Evolutionary conservation across 2,888 invertebrate species (phyloP).

Genomic region (Drosophila emarginata): DNA sequence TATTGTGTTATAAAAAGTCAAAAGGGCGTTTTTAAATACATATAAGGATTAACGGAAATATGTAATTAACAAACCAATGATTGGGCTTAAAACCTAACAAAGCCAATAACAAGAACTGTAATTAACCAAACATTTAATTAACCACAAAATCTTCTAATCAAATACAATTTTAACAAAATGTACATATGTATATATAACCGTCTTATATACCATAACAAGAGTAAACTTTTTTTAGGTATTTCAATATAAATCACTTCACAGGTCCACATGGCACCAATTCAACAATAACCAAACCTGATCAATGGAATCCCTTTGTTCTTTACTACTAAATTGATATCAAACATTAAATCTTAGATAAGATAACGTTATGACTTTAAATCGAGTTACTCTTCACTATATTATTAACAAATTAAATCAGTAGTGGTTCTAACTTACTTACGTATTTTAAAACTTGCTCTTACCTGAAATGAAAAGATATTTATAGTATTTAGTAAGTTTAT

Average conservation of each 20-base stretch:
- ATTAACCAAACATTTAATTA: background rate
- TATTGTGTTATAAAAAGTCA: conserved; percentile 28
- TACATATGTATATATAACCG: too few species aligned
- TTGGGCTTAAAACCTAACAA: background rate
- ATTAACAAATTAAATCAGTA: background rate
- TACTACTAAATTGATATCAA: background rate
- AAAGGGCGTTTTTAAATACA: background rate
- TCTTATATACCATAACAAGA: too few species aligned
- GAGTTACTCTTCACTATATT: too few species aligned
- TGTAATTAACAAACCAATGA: background rate
- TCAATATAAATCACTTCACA: background rate
- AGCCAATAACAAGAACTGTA: too few species aligned
- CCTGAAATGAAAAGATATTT: background rate
- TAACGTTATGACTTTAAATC: background rate
- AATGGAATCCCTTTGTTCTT: background rate
- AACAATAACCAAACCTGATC: background rate
- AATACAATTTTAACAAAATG: too few species aligned
- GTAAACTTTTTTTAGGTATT: background rate
- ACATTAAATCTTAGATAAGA: background rate
- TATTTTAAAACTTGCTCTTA: background rate
- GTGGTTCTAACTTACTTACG: background rate
- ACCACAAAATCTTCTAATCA: background rate
- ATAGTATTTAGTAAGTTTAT: background rate
- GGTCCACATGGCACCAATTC: too few species aligned
- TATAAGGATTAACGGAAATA: background rate